Percentiles rank a stretch among this genome's conserved stretches.
Conservation (phyloP, 2,888 invertebrate genomes). For the Acrobasis suavella region DNA sequence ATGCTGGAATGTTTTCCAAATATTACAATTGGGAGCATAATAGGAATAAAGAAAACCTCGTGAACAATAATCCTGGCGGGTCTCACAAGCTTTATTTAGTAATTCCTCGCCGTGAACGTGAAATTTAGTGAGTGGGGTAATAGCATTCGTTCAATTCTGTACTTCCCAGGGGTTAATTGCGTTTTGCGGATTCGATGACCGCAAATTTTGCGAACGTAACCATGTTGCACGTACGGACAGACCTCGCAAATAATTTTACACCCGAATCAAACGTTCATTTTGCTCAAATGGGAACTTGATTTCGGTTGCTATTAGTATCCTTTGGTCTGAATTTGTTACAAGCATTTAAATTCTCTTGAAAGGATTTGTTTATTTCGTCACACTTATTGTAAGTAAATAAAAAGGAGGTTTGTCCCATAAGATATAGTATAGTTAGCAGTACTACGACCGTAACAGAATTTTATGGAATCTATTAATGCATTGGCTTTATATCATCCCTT, state of each 20-base stretch:
- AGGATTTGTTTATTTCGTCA: too few species aligned
- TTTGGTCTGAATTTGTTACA: not conserved
- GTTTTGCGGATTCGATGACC: slow-evolving; percentile 1
- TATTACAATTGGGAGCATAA: not conserved
- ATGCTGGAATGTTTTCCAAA: not conserved
- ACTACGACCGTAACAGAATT: too few species aligned
- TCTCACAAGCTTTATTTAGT: slow-evolving; percentile 7
- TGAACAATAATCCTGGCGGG: slow-evolving; percentile 10
- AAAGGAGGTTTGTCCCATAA: too few species aligned
- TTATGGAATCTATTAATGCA: too few species aligned
- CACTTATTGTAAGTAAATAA: too few species aligned
- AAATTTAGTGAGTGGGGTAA: slow-evolving; percentile 10
- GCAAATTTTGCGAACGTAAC: slow-evolving; percentile 13
- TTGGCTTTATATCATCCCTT: too few species aligned
- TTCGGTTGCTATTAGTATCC: not conserved
- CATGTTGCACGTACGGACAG: not conserved
- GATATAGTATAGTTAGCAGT: too few species aligned
- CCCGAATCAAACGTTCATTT: slow-evolving; percentile 14
- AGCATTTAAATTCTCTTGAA: too few species aligned
- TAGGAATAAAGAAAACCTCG: not conserved
- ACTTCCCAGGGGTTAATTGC: slow-evolving; percentile 19
- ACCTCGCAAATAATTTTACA: not conserved
- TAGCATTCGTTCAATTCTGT: slow-evolving; percentile 19
- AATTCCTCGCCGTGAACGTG: not conserved
- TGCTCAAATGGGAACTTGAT: slow-evolving; percentile 14